These are phyloP conservation scores for Himalopsyche tibetana DNA, from an alignment of 2,888 invertebrate species.

Conservation along the genomic window DNA sequence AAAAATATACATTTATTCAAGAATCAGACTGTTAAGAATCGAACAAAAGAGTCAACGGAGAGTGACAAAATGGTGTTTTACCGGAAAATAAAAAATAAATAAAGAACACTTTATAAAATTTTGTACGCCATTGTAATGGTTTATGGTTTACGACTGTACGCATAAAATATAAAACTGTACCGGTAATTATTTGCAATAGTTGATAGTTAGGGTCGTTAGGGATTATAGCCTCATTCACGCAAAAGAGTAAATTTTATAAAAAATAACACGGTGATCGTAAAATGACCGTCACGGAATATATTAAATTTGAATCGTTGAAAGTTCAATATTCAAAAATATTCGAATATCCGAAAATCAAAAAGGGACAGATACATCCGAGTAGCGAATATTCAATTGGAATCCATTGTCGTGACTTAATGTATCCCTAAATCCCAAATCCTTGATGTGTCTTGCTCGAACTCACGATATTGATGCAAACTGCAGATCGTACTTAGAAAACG, in stretches of 20 bases:
- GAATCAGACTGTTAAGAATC: not conserved
- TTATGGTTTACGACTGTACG: not conserved
- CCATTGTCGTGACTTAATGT: no score
- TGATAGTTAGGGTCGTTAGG: not conserved
- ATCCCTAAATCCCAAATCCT: no score
- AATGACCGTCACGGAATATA: not conserved
- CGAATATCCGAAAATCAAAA: no score
- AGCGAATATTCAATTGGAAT: no score
- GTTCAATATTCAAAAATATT: no score
- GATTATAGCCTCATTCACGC: slow-evolving; percentile 4
- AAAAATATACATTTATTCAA: no score
- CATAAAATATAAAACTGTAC: not conserved
- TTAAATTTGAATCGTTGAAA: no score
- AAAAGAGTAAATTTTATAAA: not conserved
- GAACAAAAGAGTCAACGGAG: slow-evolving; percentile 5
- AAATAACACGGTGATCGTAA: not conserved
- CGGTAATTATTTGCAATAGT: slow-evolving; percentile 19
- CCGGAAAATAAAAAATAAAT: not conserved
- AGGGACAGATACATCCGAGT: no score
- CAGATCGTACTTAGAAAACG: no score
- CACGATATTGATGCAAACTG: no score
- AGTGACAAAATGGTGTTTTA: not conserved
- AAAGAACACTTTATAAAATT: not conserved
- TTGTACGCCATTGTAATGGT: not conserved
- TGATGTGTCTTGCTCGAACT: no score